These are phyloP conservation scores for Mirza zaza DNA, from an alignment of 2,113 vertebrate species.

Conservation along the genomic window DNA sequence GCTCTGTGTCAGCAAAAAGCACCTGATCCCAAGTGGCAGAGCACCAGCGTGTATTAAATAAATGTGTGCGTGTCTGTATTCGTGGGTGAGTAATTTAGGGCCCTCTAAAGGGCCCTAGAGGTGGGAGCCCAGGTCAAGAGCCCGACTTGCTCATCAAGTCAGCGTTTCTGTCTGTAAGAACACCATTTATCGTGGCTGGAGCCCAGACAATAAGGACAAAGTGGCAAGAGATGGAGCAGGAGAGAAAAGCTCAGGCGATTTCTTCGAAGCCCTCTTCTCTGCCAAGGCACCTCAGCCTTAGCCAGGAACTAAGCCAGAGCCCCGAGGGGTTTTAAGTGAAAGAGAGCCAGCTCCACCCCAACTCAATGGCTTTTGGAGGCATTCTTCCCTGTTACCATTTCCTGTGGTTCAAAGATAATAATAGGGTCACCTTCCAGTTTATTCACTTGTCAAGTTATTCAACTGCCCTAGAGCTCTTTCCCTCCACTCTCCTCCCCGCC, in stretches of 20 bases:
- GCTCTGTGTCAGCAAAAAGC: not conserved
- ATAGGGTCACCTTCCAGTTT: not conserved
- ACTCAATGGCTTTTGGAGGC: not conserved
- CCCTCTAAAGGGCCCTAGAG: too few species aligned
- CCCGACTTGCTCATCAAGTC: not conserved
- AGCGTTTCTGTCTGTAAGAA: not conserved
- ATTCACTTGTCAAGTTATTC: not conserved
- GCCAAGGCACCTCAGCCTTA: not conserved
- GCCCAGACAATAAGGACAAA: not conserved
- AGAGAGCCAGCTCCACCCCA: too few species aligned
- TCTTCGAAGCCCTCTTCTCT: not conserved
- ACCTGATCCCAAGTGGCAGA: not conserved
- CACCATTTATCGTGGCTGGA: not conserved
- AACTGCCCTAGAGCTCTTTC: not conserved
- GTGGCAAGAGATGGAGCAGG: not conserved
- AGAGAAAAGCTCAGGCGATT: not conserved
- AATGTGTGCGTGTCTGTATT: too few species aligned
- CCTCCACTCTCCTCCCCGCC: not conserved
- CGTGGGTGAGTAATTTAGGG: not conserved
- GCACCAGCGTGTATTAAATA: not conserved
- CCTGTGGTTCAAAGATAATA: not conserved
- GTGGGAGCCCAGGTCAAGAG: not conserved
- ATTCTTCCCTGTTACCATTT: not conserved
- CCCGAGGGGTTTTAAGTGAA: not conserved
- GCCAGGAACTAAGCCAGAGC: not conserved